Percentiles rank a stretch among this genome's conserved stretches.
Evolutionary conservation across 2,113 vertebrate genomes (phyloP).

Genomic region (Stictonetta naevosa): DNA sequence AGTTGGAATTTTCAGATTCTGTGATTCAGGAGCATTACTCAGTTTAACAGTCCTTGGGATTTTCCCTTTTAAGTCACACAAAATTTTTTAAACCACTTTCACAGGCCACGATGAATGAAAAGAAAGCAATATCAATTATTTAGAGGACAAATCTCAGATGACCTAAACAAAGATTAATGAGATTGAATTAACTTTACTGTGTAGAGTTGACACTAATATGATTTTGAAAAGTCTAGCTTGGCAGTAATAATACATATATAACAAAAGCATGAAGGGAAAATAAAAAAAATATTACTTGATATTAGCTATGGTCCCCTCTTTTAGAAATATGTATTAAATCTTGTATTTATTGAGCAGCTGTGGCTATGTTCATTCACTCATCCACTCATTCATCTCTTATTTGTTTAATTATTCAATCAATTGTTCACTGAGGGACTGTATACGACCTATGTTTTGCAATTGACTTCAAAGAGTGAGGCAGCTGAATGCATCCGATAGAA

Average conservation of each 20-base stretch:
- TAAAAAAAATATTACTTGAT: background rate
- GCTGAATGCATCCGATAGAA: constrained; percentile 98
- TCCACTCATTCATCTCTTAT: background rate
- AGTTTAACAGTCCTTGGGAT: background rate
- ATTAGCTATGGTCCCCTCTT: background rate
- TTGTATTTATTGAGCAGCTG: constrained; percentile 36
- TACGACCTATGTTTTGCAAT: constrained; percentile 83
- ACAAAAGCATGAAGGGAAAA: background rate
- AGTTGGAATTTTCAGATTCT: background rate
- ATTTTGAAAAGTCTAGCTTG: background rate
- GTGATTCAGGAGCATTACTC: background rate
- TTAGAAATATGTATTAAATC: background rate
- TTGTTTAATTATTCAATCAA: constrained; percentile 29
- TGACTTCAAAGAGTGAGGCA: constrained; percentile 94
- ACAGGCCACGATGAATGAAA: background rate
- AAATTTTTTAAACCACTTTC: background rate
- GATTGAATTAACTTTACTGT: background rate
- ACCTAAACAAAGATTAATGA: constrained; percentile 4
- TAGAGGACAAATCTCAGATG: background rate
- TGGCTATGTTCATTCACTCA: background rate
- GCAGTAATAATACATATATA: background rate
- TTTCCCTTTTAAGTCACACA: background rate
- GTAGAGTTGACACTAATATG: background rate
- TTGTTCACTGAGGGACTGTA: background rate
- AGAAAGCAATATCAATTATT: background rate